Conservation (phyloP, 2,113 vertebrate genomes). For the Lamprotornis superbus region DNA sequence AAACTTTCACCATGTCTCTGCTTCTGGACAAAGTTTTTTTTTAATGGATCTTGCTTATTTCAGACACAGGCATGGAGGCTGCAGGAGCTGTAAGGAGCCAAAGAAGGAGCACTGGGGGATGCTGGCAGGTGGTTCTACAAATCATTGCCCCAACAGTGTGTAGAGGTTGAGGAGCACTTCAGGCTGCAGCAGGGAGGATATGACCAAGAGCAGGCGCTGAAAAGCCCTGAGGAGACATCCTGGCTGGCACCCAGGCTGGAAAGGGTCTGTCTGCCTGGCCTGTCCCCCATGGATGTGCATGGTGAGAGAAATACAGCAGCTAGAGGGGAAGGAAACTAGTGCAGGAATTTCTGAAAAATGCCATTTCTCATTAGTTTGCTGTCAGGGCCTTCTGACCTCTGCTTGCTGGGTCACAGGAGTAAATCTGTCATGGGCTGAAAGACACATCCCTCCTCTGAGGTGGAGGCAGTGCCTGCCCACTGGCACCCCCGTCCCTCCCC, state of each 20-base stretch:
- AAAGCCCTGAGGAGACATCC: neutral
- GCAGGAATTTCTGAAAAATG: neutral
- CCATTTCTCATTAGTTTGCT: neutral
- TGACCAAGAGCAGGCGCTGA: neutral
- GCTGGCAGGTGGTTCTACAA: neutral
- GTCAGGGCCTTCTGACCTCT: neutral
- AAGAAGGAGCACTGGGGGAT: neutral
- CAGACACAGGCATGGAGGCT: fast-evolving
- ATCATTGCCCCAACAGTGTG: too few relatives aligned
- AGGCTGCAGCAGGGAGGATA: neutral
- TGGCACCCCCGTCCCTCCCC: neutral
- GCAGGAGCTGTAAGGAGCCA: neutral
- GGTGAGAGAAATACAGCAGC: fast-evolving
- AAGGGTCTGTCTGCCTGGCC: neutral
- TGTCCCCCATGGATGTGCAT: fast-evolving
- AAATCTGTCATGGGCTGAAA: neutral
- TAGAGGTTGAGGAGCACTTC: neutral
- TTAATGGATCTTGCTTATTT: neutral
- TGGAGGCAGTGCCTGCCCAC: fast-evolving
- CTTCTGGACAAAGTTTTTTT: neutral
- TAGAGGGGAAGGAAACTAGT: neutral
- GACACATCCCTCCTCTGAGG: fast-evolving
- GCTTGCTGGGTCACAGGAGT: neutral
- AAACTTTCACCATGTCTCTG: neutral
- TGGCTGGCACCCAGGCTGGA: neutral